Base-by-base conservation (phyloP, 2,797 vertebrate genomes). In the Coregonus sp. region DNA sequence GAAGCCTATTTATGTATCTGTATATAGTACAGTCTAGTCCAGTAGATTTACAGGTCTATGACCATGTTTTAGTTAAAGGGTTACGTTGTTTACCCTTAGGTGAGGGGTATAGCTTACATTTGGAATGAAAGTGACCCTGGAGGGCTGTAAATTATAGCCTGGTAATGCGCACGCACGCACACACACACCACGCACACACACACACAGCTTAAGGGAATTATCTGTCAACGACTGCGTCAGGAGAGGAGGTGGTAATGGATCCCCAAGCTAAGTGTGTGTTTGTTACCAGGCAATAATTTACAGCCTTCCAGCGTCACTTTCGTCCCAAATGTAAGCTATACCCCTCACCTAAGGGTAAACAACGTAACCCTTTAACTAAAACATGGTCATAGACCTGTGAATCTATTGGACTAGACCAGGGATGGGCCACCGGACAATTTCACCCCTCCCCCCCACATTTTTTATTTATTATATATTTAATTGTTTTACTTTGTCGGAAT, bases 61-160 rank as follows among this genome's bases (percentile, higher is more conserved):
- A 73, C 75, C 70, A 5, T 5, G 15, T 69, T 16, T 16, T 52
- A 72, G 51, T 77, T 67, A 51, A 1, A 51, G 18, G 29, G 74
- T 61, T 1, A 4, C 47, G 77, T 85, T 90, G 90, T 92, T 93
- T 92, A 86, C 77, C 40, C 77, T 72, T 18, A 68, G 63, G 35
- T 1, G 7, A 50, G 4, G 37, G 73, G 84, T 79, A 78, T 85
- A 29, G 9, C 16, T 89, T 85, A 83, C 80, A 81, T 76, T 52
- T 71, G 77, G 80, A 75, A 76, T 75, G 78, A 70, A 81, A 72
- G 71, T 89, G 82, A 85, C 75, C 70, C 70, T 12, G 65, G 1
- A 2, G 75, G 61, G 76, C 77, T 79, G 5, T 78, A 75, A 85
- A 80, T 77, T 82, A 37, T 40, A 33, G 68, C 47, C n/a, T 50